Base-by-base conservation (phyloP, 1,140 invertebrate species). In the Cotesia glomerata region DNA sequence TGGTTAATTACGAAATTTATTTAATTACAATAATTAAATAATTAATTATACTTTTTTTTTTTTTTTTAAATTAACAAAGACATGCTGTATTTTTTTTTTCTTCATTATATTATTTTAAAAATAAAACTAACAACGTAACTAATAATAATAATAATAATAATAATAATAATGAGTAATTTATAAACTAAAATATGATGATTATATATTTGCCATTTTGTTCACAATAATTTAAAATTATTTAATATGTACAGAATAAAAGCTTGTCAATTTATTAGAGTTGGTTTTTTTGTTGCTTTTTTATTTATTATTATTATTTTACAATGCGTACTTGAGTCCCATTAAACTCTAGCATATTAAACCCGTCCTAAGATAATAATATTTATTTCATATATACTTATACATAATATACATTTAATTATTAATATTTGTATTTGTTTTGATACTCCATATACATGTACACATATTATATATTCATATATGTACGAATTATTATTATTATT, bases 241-340 rank as follows among this genome's bases (percentile, higher is more conserved):
- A 79, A 78, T 87, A 87, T 87, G 74, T 87, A 87, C 85, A 87
- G 66, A 51, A 26, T 26, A 26, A 26, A 45, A 45, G 36, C 5
- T 39, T 39, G 9, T 39, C 9, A 45, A 45, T 45, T 45, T 45
- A 9, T 45, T 11, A 45, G 26, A 26, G 26, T 36, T 58, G 14
- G 39, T 70, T 71, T 76, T 78, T 74, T 69, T 80, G n/a, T n/a
- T n/a, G n/a, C n/a, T 81, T 79, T 77, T 80, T 81, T 83, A 85
- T 26, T 26, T 26, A 26, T 26, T 26, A 26, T 26, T 26, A 26
- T 26, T 26, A 26, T 81, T 86, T 83, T 86, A 87, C 85, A 86
- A 81, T 82, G 13, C 75, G 84, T 84, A 85, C 80, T 79, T 80
- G 78, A 83, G 80, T 81, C 76, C 76, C 13, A 54, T 66, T 56